Base-by-base conservation (phyloP, 2,888 invertebrate genomes). In the Scaptodrosophila latifasciaeformis region DNA sequence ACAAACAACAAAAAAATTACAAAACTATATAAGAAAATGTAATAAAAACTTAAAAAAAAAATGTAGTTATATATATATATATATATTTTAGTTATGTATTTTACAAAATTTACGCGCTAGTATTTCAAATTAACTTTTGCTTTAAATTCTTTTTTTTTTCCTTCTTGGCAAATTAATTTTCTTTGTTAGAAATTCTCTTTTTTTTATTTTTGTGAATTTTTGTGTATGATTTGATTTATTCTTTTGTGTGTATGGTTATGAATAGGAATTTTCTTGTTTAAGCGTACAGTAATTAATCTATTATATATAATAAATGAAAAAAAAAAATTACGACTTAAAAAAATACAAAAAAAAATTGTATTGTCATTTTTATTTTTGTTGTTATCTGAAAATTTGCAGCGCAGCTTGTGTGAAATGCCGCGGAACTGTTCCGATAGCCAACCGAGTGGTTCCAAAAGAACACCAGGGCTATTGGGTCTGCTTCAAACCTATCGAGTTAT, bases 171-270 rank as follows among this genome's bases (percentile, higher is more conserved):
- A 10, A 44, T 44, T 15, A 13, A 40, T 59, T 35, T 13, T 43
- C 19, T 57, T 46, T 12, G 2, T 34, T 34, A 6, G 34, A 27
- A 21, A 17, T 15, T 13, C 21, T 10, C 37, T 18, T 13, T 35
- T 12, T 15, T 45, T 34, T 34, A 46, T 54, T 53, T 30, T 49
- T 35, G 6, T 1, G 12, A 12, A 13, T 54, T 49, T 54, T 44
- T 60, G 24, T 45, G 39, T 48, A 58, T 30, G n/a, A 35, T 52
- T 54, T 59, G 45, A 53, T 43, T 50, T n/a, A 59, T 66, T 63
- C 78, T 78, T 71, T 78, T 76, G 72, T 79, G 66, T 79, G 76
- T 72, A 72, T 72, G 72, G 72, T 71, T 72, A 72, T 62, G 66
- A 78, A 78, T 72, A 72, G 72, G 76, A 79, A 59, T 67, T 37